Evolutionary conservation across 2,113 vertebrate species (phyloP).

Genomic region (Eolophus roseicapilla): DNA sequence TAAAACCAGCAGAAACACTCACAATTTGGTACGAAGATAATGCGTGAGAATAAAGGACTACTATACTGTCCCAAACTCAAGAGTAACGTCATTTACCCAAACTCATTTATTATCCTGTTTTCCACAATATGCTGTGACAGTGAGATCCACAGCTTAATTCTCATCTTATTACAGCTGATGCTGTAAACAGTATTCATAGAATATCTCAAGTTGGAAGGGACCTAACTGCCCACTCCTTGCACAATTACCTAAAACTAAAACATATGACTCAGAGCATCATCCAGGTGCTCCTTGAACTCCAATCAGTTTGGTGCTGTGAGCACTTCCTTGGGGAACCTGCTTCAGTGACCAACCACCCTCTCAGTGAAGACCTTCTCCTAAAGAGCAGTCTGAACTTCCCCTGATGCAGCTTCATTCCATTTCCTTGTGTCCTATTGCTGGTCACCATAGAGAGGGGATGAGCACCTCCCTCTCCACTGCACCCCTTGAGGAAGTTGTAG

Average conservation of each 20-base stretch:
- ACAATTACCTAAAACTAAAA: not conserved
- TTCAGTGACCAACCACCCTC: not conserved
- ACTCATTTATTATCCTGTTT: not conserved
- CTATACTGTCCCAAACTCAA: not conserved
- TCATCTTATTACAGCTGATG: not conserved
- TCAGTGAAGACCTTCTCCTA: not conserved
- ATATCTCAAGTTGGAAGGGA: not conserved
- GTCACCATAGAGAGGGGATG: not conserved
- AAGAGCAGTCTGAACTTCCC: not conserved
- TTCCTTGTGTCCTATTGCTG: not conserved
- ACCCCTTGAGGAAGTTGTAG: not conserved
- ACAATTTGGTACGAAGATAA: not conserved
- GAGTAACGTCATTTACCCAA: not conserved
- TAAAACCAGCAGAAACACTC: not conserved
- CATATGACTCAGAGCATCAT: rapidly evolving
- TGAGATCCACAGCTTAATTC: not conserved
- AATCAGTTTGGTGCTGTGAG: not conserved
- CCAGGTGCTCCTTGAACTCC: not conserved
- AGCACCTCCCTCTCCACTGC: rapidly evolving
- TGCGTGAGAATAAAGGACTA: not conserved
- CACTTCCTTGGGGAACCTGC: not conserved
- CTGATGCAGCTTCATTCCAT: not conserved
- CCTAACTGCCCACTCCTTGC: not conserved
- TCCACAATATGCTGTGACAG: not conserved
- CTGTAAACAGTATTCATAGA: not conserved